Base-by-base conservation (phyloP, 2,113 vertebrate genomes). In the Colinus virginianus region DNA sequence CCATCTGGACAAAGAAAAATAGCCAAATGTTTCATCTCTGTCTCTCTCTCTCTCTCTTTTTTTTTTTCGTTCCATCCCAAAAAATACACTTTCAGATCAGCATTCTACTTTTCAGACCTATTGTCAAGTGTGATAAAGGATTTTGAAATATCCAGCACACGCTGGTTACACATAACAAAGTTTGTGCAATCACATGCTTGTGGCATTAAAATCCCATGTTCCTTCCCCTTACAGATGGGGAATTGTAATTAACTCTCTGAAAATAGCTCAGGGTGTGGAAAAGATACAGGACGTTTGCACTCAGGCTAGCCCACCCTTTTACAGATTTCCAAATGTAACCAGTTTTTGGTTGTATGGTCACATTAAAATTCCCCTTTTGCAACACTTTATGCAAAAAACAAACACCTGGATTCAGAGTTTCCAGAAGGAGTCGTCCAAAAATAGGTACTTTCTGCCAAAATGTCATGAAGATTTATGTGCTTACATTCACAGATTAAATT, bases 381-480 rank as follows among this genome's bases (percentile, higher is more conserved):
- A 96, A 97, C 78, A 96, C 96, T 97, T 97, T 96, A 91, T 95
- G 95, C 94, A 97, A 97, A 97, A 97, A 97, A 87, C 96, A 97
- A 98, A 97, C 98, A 98, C 98, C 97, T 98, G 97, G 97, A 96
- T 97, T 97, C 96, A 94, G 96, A 95, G 95, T 98, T 98, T 98
- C 97, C 97, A 98, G 95, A 97, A 98, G 98, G 97, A 98, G 96
- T 96, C 87, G 93, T 98, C 97, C 98, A 95, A 98, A 97, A 97
- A 97, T 96, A 96, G 96, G 97, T 96, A 90, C 88, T 97, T 97
- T 97, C 95, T 97, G 98, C 98, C 98, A 98, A 98, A 97, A 97
- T 78, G 97, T 98, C 98, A 97, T 78, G 85, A 97, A 98, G 98
- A 98, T 98, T 98, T 98, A 98, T 98, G 96, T 95, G 96, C 96